Base-by-base conservation (phyloP, 2,113 vertebrate genomes). In the Prinia subflava region DNA sequence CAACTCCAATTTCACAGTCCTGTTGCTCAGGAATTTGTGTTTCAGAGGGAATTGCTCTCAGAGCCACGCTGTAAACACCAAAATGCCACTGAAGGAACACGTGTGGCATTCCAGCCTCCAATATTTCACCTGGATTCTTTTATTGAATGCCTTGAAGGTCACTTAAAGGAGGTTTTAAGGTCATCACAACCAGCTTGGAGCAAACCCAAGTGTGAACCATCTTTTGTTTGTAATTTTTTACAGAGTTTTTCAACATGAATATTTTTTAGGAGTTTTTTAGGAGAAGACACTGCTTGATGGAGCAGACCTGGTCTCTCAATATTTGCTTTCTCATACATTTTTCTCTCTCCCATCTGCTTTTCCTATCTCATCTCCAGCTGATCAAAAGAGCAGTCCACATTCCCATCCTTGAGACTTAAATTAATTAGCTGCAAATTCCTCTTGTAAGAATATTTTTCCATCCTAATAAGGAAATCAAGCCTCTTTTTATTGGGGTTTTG, bases 141-240 rank as follows among this genome's bases (percentile, higher is more conserved):
- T 22, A 37, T 39, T 90, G 37, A 53, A 47, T 25, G 12, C 22
- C 28, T 50, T 3, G 4, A 18, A 70, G 4, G 25, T 75, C 53
- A 68, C 12, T 64, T 27, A 2, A 2, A 39, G 28, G 5, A 90
- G 30, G 7, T 13, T 14, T 76, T 79, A 20, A 57, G 21, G 37
- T 53, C 5, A 11, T 53, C 28, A 69, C 10, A 76, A 68, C 5
- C 19, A 60, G 3, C 37, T 24, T 65, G 53, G 49, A 79, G 22
- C 3, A 79, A 87, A 71, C 46, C 0, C 3, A 53, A 70, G 6
- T 3, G 6, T 24, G 30, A 94, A 20, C 0, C 4, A 3, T 1
- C 8, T 22, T 57, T 62, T 17, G 9, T 5, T 3, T n/a, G 4
- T 11, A 6, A 2, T 3, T 71, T 79, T 75, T 46, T 3, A 30